These are phyloP conservation scores for Sciurus vulgaris DNA, from an alignment of 2,797 vertebrate species.

Conservation along the genomic window DNA sequence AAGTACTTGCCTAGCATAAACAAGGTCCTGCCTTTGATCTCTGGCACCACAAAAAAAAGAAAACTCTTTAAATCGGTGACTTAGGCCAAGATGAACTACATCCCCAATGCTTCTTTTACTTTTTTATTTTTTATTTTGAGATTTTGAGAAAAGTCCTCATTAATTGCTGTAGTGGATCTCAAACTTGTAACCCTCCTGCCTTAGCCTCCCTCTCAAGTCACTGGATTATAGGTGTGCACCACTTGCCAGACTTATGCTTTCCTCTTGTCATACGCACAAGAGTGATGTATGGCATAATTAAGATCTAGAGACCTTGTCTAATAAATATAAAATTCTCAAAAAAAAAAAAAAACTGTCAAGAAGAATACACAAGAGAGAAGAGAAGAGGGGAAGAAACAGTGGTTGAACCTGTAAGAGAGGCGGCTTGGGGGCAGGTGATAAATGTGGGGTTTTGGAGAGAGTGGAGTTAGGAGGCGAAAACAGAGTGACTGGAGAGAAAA, in stretches of 20 bases:
- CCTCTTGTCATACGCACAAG: neutral
- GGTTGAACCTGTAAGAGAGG: neutral
- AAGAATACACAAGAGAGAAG: neutral
- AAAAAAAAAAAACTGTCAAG: no score
- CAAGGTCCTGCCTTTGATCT: neutral
- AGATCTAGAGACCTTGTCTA: neutral
- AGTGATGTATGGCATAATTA: neutral
- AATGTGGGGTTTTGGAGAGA: rapidly evolving
- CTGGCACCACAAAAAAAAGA: no score
- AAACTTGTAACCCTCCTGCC: no score
- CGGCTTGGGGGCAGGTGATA: neutral
- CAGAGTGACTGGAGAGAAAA: neutral
- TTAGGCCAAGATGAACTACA: no score
- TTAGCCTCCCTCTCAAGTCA: no score
- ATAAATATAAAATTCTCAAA: neutral
- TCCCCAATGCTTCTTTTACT: no score
- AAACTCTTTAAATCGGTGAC: no score
- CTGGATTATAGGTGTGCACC: no score
- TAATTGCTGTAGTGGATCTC: no score
- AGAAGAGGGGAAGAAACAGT: neutral
- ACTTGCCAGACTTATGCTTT: neutral
- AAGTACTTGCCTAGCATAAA: no score
- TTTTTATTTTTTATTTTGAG: no score
- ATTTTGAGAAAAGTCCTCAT: no score
- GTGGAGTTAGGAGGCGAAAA: neutral